phyloP scores from a whole-genome alignment of 2,797 vertebrate species.

The Oreortyx pictus region DNA sequence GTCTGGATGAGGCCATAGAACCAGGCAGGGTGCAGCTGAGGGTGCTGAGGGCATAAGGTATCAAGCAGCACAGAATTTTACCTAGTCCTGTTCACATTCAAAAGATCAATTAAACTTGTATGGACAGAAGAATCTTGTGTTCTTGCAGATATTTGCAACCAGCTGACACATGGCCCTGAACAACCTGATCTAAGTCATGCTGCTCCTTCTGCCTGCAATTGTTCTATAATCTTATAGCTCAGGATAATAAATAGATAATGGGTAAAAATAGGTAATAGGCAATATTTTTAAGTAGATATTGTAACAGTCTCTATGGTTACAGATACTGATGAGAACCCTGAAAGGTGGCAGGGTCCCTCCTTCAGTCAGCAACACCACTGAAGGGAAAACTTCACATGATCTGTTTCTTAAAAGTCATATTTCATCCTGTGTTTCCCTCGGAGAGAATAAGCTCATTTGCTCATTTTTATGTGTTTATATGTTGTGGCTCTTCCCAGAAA shows the following conservation, averaged over 20 bases:
- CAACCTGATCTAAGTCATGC: neutral
- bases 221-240: neutral
- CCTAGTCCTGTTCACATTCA: neutral
- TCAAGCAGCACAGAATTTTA: rapidly evolving
- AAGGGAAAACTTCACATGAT: neutral
- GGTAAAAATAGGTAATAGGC: neutral
- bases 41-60: neutral
- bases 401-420: neutral
- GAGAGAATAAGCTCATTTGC: neutral
- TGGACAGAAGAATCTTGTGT: neutral
- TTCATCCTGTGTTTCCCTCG: neutral
- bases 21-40: neutral
- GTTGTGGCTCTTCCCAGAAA: neutral
- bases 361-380: neutral
- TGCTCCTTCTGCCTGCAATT: neutral
- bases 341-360: neutral
- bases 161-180: neutral
- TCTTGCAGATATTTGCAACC: neutral
- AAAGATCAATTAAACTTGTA: neutral
- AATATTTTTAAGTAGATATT: neutral
- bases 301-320: neutral
- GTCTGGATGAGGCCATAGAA: rapidly evolving
- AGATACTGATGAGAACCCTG: neutral
- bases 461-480: neutral
- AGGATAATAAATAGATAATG: neutral